A percentile compares a stretch with the other conserved stretches of the same genome.
phyloP scores from a whole-genome alignment of 2,888 invertebrate genomes.

The Volucella inanis region DNA sequence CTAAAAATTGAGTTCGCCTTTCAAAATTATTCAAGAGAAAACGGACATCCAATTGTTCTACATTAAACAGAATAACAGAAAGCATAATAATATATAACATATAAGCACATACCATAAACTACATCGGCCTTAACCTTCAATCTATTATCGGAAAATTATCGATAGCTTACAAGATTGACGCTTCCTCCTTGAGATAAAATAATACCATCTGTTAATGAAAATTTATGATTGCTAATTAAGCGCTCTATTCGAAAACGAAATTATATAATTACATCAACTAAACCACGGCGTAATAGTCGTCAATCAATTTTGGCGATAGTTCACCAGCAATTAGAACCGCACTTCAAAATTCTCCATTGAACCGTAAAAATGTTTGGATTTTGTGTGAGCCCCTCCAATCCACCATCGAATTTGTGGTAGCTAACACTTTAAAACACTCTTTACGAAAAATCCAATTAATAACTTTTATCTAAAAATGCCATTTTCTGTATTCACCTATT shows the following conservation, averaged over 20 bases:
- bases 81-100: no score
- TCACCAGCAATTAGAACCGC: not conserved
- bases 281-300: conserved; percentile 1
- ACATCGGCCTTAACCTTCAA: no score
- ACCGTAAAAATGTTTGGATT: not conserved
- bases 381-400: not conserved
- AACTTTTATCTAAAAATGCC: conserved; percentile 46
- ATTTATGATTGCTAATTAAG: no score
- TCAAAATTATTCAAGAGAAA: no score
- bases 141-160: no score
- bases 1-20: no score
- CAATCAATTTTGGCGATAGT: not conserved
- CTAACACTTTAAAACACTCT: conserved; percentile 13
- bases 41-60: no score
- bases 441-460: conserved; percentile 57
- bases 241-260: not conserved
- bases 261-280: not conserved
- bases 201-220: no score
- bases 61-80: no score
- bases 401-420: not conserved
- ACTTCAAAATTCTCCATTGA: conserved; percentile 9
- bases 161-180: no score
- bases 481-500: conserved; percentile 24
- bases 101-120: no score
- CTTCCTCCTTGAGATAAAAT: no score